Percentiles rank a stretch among this genome's conserved stretches.
Evolutionary conservation across 2,797 vertebrate species (phyloP).

Genomic region (Enteromius treurensis): DNA sequence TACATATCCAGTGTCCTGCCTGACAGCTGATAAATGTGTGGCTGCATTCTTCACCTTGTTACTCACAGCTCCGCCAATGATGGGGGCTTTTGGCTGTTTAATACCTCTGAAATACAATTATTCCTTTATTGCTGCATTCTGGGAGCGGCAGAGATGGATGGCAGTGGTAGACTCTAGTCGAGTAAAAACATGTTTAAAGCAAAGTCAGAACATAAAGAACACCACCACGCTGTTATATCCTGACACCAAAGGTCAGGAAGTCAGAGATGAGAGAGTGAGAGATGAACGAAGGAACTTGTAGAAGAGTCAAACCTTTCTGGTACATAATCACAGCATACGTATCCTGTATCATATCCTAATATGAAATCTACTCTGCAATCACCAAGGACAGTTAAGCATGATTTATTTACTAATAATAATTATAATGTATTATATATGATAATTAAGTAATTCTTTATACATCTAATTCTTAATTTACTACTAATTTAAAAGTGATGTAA

Average conservation of each 20-base stretch:
- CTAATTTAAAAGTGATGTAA: neutral
- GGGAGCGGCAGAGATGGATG: conserved; percentile 76
- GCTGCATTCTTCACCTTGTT: conserved; percentile 74
- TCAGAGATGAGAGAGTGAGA: conserved; percentile 55
- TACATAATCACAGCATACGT: conserved; percentile 28
- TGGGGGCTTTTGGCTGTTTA: conserved; percentile 74
- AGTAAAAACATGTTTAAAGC: conserved; percentile 71
- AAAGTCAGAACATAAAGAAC: conserved; percentile 64
- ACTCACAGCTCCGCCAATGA: conserved; percentile 69
- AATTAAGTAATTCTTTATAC: neutral
- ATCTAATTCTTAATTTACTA: neutral
- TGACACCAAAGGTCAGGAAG: conserved; percentile 64
- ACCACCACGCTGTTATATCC: conserved; percentile 63
- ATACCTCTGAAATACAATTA: conserved; percentile 79
- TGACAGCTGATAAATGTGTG: conserved; percentile 79
- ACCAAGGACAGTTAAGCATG: neutral
- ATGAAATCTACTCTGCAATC: conserved; percentile 9
- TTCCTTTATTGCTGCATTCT: conserved; percentile 66
- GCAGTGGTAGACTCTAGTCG: conserved; percentile 69
- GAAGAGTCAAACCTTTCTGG: conserved; percentile 20
- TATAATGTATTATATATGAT: neutral
- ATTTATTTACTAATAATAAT: neutral
- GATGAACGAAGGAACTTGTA: conserved; percentile 11
- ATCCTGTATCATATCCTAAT: conserved; percentile 26
- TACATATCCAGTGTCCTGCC: conserved; percentile 44